Percentiles rank a stretch among this genome's conserved stretches.
These are phyloP conservation scores for Chrosomus eos DNA, from an alignment of 2,797 vertebrate species.

Conservation along the genomic window DNA sequence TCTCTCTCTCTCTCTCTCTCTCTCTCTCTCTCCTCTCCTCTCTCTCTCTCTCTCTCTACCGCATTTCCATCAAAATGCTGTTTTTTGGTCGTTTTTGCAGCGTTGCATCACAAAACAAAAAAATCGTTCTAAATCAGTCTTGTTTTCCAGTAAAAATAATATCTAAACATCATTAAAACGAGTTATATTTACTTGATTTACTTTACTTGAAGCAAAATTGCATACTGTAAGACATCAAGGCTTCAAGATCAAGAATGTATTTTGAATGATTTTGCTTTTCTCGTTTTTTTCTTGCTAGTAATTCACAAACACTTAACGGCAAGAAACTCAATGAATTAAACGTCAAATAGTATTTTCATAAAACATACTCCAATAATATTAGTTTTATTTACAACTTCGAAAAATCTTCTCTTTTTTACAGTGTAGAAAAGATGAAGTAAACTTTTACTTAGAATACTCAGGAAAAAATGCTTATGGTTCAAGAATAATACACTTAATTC, in stretches of 20 bases:
- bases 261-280: neutral
- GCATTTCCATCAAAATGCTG: neutral
- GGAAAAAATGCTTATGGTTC: too few species aligned
- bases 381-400: neutral
- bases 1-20: too few species aligned
- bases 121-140: neutral
- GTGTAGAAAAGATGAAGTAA: too few species aligned
- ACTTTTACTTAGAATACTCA: neutral
- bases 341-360: neutral
- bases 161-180: neutral
- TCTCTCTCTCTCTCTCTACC: neutral
- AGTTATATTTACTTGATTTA: neutral
- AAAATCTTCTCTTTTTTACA: too few species aligned
- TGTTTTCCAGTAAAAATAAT: neutral
- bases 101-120: neutral
- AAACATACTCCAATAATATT: neutral
- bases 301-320: neutral
- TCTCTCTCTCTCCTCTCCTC: too few species aligned
- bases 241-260: neutral
- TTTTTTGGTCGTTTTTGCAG: neutral
- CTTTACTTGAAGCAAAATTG: too few species aligned
- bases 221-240: neutral
- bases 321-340: neutral
- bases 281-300: too few species aligned
- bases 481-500: neutral